A percentile compares a stretch with the other conserved stretches of the same genome.
Conservation (phyloP, 2,888 invertebrate genomes). For the Pandemis corylana region DNA sequence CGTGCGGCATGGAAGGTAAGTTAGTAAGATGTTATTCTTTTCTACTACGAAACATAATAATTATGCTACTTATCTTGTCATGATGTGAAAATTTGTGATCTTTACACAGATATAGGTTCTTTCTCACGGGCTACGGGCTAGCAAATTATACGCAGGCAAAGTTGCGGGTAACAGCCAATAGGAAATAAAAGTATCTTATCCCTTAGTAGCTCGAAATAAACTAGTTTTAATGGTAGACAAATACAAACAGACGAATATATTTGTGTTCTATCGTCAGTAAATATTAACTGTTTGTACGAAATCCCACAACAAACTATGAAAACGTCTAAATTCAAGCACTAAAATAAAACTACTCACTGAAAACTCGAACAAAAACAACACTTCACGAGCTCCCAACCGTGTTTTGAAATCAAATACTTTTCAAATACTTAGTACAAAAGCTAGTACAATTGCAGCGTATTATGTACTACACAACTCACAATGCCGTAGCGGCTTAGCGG, state of each 20-base stretch:
- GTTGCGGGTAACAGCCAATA: no score
- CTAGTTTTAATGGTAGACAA: no score
- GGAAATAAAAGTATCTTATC: no score
- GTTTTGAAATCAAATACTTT: slow-evolving; percentile 11
- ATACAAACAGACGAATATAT: background rate
- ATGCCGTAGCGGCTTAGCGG: slow-evolving; percentile 47
- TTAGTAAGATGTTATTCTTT: no score
- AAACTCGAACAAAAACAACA: background rate
- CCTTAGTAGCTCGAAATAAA: no score
- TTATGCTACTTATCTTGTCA: no score
- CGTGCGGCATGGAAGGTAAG: background rate
- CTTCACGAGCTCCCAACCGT: background rate
- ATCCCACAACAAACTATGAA: background rate
- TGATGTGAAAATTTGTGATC: no score
- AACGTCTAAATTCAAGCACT: background rate
- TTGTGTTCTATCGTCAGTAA: background rate
- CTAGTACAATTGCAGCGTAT: slow-evolving; percentile 1
- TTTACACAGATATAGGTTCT: no score
- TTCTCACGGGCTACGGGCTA: no score
- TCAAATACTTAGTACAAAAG: slow-evolving; percentile 9
- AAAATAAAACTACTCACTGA: background rate
- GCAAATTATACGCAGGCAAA: no score
- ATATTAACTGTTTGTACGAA: background rate
- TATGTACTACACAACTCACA: slow-evolving; percentile 20
- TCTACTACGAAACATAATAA: no score